Conservation (phyloP, 2,888 invertebrate species). For the Thysanoteuthis rhombus region DNA sequence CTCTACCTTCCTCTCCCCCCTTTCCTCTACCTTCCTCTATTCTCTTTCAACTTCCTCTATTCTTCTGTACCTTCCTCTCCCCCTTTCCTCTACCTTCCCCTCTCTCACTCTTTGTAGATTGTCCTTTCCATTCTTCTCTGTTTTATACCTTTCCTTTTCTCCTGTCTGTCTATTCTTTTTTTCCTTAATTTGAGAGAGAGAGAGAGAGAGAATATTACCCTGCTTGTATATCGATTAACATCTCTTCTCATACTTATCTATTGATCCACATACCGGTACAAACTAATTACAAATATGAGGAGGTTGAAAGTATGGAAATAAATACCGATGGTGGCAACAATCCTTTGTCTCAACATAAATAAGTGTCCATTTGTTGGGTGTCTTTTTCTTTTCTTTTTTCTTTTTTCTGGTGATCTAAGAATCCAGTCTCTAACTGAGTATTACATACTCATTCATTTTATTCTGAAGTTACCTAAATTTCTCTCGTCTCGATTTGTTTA, state of each 20-base stretch:
- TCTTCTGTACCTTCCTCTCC: too few relatives aligned
- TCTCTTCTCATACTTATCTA: background rate
- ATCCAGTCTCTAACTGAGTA: background rate
- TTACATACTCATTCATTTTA: background rate
- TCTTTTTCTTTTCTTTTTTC: background rate
- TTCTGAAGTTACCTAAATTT: background rate
- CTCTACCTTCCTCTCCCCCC: background rate
- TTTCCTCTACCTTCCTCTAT: background rate
- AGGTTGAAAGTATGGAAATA: background rate
- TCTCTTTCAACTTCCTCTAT: too few relatives aligned
- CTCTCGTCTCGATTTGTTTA: background rate
- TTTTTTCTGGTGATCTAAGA: background rate
- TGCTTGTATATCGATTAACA: too few relatives aligned
- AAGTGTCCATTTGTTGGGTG: background rate
- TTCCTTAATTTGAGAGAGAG: too few relatives aligned
- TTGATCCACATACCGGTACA: background rate
- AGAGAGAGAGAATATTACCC: too few relatives aligned
- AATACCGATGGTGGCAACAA: background rate
- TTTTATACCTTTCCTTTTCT: too few relatives aligned
- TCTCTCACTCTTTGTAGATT: too few relatives aligned
- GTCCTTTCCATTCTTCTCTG: too few relatives aligned
- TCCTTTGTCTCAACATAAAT: background rate
- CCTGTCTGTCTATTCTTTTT: too few relatives aligned
- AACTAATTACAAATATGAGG: background rate
- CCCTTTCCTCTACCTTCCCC: too few relatives aligned